phyloP scores from a whole-genome alignment of 2,113 vertebrate genomes.

The Barnardius zonarius region DNA sequence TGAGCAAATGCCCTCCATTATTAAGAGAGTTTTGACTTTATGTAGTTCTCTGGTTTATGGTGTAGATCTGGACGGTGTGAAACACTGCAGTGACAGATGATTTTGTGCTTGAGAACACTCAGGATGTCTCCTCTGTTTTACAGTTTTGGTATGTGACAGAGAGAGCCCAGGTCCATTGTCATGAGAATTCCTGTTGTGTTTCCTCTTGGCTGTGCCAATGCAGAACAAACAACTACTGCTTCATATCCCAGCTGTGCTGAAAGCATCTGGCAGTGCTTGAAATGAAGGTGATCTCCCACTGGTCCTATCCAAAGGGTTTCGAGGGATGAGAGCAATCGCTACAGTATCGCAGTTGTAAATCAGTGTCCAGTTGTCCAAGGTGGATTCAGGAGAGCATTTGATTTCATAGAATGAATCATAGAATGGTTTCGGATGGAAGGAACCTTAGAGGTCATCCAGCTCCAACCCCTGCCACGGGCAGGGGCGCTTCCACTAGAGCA shows the following conservation, averaged over 20 bases:
- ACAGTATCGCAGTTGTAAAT: background rate
- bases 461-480: background rate
- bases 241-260: background rate
- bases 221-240: background rate
- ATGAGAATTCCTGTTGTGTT: background rate
- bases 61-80: background rate
- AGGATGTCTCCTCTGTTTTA: background rate
- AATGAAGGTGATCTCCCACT: background rate
- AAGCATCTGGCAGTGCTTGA: background rate
- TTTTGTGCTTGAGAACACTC: background rate
- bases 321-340: background rate
- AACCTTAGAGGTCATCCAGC: background rate
- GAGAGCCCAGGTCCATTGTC: background rate
- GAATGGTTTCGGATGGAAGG: background rate
- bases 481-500: background rate
- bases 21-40: background rate
- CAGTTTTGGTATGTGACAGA: too few relatives aligned
- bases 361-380: background rate
- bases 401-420: background rate
- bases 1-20: background rate
- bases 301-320: rapidly evolving
- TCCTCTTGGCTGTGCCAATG: background rate
- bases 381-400: background rate
- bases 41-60: background rate
- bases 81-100: background rate